Conservation (phyloP, 2,113 vertebrate species). For the Nerophis lumbriciformis region DNA sequence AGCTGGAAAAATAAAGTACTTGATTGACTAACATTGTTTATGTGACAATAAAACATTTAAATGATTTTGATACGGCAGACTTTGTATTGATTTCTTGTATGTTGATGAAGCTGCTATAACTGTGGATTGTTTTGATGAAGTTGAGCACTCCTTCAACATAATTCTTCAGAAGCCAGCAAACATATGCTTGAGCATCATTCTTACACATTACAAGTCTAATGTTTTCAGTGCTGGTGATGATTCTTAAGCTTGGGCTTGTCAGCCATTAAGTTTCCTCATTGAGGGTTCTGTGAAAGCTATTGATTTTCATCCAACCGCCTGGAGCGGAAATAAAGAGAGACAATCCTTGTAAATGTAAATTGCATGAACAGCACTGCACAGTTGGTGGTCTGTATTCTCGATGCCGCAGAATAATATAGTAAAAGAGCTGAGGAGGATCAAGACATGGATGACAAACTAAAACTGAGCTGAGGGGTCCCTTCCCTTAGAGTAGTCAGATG, state of each 20-base stretch:
- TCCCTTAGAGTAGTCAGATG: neutral
- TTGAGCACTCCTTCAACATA: neutral
- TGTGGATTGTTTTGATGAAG: slow-evolving; percentile 5
- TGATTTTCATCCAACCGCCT: slow-evolving; percentile 48
- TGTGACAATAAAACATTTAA: no score
- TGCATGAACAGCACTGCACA: slow-evolving; percentile 39
- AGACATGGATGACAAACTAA: slow-evolving; percentile 8
- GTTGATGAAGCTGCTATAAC: neutral
- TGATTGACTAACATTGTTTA: no score
- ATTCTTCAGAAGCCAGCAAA: slow-evolving; percentile 8
- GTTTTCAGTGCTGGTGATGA: slow-evolving; percentile 11
- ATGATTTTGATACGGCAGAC: neutral
- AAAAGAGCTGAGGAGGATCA: slow-evolving; percentile 13
- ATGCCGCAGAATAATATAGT: slow-evolving; percentile 34
- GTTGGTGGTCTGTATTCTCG: slow-evolving; percentile 28
- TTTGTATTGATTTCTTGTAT: neutral
- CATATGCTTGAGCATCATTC: slow-evolving; percentile 24
- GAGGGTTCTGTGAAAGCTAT: slow-evolving; percentile 59
- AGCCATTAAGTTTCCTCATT: slow-evolving; percentile 54
- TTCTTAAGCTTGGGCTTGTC: slow-evolving; percentile 51
- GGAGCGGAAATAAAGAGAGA: slow-evolving; percentile 20
- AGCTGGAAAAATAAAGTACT: no score
- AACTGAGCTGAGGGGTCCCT: neutral
- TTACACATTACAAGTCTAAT: slow-evolving; percentile 30
- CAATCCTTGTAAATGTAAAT: slow-evolving; percentile 46